Evolutionary conservation across 1,140 invertebrate species (phyloP).

Genomic region (Nasonia longicornis): DNA sequence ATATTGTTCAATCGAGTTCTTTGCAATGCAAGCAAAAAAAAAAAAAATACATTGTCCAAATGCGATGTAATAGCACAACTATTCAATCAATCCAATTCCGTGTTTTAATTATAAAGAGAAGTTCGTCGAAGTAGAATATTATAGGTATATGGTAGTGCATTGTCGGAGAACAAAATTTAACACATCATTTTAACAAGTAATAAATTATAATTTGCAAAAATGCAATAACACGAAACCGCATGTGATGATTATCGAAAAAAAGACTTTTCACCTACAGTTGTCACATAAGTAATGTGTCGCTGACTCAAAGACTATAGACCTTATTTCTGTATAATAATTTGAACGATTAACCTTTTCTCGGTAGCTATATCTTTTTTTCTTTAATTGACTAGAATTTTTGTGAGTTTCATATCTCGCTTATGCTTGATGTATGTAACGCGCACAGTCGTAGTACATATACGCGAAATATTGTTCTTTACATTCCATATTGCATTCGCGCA

Average conservation of each 20-base stretch:
- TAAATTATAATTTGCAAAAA: not conserved
- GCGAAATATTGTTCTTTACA: not conserved
- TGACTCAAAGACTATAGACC: conserved; percentile 59
- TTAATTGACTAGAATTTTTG: conserved; percentile 46
- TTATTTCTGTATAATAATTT: conserved; percentile 54
- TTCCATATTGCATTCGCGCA: not conserved
- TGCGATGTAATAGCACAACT: not conserved
- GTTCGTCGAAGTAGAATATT: not conserved
- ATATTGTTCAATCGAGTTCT: not conserved
- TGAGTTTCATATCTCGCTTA: conserved; percentile 26
- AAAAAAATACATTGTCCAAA: not conserved
- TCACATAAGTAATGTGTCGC: conserved; percentile 51
- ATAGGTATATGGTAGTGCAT: not conserved
- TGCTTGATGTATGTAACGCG: not conserved
- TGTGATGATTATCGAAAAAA: conserved; percentile 33
- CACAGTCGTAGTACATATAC: not conserved
- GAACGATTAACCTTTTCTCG: conserved; percentile 59
- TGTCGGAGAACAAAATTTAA: not conserved
- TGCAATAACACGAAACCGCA: not conserved
- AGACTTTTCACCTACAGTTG: not conserved
- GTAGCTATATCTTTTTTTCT: conserved; percentile 38
- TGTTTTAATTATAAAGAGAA: not conserved
- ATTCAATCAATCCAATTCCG: not conserved
- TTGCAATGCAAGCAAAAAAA: not conserved
- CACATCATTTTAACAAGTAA: not conserved